Evolutionary conservation across 2,888 invertebrate genomes (phyloP).

Genomic region (Nasonovia ribisnigri): DNA sequence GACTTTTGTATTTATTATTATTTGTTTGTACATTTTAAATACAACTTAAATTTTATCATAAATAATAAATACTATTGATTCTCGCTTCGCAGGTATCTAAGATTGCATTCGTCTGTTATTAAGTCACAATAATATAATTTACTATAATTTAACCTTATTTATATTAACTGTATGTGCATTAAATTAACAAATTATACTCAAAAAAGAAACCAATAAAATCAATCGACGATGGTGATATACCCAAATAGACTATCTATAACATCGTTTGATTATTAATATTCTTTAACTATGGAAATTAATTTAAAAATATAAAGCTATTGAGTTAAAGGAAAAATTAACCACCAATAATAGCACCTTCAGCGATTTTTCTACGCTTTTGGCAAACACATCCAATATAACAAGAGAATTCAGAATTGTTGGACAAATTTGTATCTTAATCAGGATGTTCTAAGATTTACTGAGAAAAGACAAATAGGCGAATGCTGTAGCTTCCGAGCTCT

Average conservation of each 20-base stretch:
- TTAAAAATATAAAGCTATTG: neutral
- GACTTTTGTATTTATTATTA: neutral
- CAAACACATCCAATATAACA: no score
- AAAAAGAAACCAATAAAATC: neutral
- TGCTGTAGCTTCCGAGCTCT: no score
- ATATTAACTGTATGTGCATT: no score
- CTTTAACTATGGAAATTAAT: neutral
- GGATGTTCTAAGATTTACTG: no score
- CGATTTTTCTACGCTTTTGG: no score
- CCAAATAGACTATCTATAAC: neutral
- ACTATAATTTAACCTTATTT: neutral
- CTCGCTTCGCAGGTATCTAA: neutral
- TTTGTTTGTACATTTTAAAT: constrained; percentile 2
- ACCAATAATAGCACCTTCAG: neutral
- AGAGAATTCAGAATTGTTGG: no score
- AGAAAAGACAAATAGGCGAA: no score
- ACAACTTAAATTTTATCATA: neutral
- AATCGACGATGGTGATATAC: neutral
- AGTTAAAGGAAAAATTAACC: neutral
- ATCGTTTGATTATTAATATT: neutral
- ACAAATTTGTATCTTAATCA: no score
- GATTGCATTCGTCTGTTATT: neutral
- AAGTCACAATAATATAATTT: neutral
- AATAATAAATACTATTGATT: neutral
- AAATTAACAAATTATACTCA: no score